Evolutionary conservation across 2,797 vertebrate species (phyloP).

Genomic region (Rhinella marina): DNA sequence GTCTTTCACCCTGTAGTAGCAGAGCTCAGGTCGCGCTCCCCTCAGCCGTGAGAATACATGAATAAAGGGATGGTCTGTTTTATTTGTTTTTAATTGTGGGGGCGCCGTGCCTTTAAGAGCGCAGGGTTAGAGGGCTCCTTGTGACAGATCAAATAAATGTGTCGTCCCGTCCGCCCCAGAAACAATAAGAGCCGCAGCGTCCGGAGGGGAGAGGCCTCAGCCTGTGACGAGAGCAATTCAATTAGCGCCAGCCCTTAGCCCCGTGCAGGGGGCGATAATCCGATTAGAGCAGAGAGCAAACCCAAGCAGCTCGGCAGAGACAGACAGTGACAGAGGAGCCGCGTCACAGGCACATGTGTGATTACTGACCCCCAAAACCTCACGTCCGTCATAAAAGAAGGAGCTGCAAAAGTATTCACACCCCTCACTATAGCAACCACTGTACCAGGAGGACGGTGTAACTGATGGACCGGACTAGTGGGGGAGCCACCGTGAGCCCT

Average conservation of each 20-base stretch:
- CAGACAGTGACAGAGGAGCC: constrained; percentile 33
- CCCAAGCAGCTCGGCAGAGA: not conserved
- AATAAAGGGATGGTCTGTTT: constrained; percentile 11
- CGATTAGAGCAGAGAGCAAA: constrained; percentile 53
- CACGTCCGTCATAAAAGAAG: no score
- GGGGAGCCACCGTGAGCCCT: no score
- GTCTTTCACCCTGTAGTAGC: not conserved
- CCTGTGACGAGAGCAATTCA: constrained; percentile 68
- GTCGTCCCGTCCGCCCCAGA: constrained; percentile 53
- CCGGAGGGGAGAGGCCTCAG: constrained; percentile 62
- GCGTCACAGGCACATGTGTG: not conserved
- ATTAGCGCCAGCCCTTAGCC: constrained; percentile 64
- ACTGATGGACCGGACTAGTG: no score
- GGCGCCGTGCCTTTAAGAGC: constrained; percentile 53
- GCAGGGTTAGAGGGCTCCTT: constrained; percentile 61
- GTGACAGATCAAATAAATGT: constrained; percentile 67
- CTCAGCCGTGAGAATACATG: not conserved
- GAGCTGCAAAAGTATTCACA: not conserved
- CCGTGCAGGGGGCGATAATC: constrained; percentile 60
- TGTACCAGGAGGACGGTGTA: no score
- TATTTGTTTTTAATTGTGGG: constrained; percentile 58
- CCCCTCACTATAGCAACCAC: not conserved
- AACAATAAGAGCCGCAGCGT: constrained; percentile 64
- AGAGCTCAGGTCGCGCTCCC: not conserved
- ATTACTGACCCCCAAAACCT: no score